A percentile compares a stretch with the other conserved stretches of the same genome.
These are phyloP conservation scores for Pegea sp. DNA, from an alignment of 23 tunicate genomes.

Conservation along the genomic window DNA sequence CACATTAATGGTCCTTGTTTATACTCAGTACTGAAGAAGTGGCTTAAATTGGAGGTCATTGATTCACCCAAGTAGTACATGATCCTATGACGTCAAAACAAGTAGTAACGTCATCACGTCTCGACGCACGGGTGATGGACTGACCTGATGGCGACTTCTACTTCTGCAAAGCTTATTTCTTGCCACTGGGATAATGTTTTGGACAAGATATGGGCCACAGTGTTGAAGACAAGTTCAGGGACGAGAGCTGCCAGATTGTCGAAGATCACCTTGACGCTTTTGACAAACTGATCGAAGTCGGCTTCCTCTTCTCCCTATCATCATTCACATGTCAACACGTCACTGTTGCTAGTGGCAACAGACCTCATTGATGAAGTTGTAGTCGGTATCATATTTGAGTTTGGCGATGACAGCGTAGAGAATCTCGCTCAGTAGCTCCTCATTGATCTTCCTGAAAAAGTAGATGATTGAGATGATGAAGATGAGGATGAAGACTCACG, in stretches of 20 bases:
- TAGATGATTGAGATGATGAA: no score
- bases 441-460: conserved; percentile 3
- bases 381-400: conserved; percentile 65
- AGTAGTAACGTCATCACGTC: no score
- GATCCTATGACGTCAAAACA: conserved; percentile 10
- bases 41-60: conserved; percentile 55
- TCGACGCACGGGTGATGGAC: no score
- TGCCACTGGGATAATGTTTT: conserved; percentile 44
- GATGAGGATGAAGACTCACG: no score
- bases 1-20: conserved; percentile 18
- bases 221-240: conserved; percentile 28
- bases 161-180: conserved; percentile 19
- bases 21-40: conserved; percentile 37
- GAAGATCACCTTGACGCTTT: conserved; percentile 34
- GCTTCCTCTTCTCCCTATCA: conserved; percentile 83
- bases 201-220: conserved; percentile 13
- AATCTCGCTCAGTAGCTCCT: conserved; percentile 12
- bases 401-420: conserved; percentile 44
- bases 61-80: conserved; percentile 79
- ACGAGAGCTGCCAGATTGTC: conserved; percentile 48
- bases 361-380: conserved; percentile 65
- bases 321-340: background rate
- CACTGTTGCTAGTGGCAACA: no score
- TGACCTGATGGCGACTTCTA: conserved; percentile 66
- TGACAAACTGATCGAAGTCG: conserved; percentile 75